Base-by-base conservation (phyloP, 2,113 vertebrate genomes). In the Heliornis fulica region DNA sequence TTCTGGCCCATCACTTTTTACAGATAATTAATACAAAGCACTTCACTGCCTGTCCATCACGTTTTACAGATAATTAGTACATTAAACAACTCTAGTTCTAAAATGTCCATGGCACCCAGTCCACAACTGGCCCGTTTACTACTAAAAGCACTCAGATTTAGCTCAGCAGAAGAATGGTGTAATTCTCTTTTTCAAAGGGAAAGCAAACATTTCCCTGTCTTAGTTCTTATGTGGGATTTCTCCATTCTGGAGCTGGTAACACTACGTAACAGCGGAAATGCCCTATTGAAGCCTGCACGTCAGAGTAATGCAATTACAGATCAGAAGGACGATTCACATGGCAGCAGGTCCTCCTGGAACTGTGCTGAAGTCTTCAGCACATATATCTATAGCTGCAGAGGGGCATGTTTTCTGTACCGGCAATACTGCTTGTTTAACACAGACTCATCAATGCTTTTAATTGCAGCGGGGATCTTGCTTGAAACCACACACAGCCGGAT, bases 121-220 rank as follows among this genome's bases (percentile, higher is more conserved):
- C 54, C 56, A 71, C 43, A 81, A 75, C 9, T 34, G 63, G 83
- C 29, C n/a, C 16, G 57, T 72, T 79, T 31, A 74, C 50, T 76
- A 56, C 69, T 57, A 53, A 78, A 83, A 84, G 57, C 46, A 78
- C 36, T 89, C 48, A 53, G 19, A 75, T 45, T 81, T 71, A 86
- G 40, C 31, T 87, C 69, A 84, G 79, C 32, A 77, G 16, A 50
- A 53, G 19, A 88, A 70, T 4, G 3, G 17, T 51, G 19, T 53
- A 71, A 83, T 68, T 83, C 9, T 75, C 56, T 80, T 86, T 95
- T 75, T 54, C 63, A 88, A 81, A 83, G 46, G 13, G 18, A 90
- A 80, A 41, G 70, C 83, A 84, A 94, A 80, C 25, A 20, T 66
- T 88, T 69, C 61, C 32, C 11, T 11, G 22, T 60, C 71, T 83